phyloP scores from a whole-genome alignment of 2,888 invertebrate genomes.

The Drymonia ruficornis region DNA sequence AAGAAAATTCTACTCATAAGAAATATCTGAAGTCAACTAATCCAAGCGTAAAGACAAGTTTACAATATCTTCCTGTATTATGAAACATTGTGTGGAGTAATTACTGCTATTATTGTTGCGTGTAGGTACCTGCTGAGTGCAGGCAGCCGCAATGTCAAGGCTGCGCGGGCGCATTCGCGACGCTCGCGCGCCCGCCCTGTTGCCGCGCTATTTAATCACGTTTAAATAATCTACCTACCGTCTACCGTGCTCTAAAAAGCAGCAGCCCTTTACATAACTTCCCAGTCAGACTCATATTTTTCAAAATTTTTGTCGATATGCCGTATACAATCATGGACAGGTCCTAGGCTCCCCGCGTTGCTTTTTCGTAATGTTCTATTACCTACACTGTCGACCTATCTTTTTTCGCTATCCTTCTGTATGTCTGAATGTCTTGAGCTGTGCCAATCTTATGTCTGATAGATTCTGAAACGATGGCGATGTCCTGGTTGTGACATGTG shows the following conservation, averaged over 20 bases:
- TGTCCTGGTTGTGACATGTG: not conserved
- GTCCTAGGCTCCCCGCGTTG: no score
- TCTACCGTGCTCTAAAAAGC: not conserved
- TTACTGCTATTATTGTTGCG: no score
- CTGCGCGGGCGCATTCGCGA: slow-evolving; percentile 21
- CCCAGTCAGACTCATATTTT: no score
- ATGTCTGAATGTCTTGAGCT: not conserved
- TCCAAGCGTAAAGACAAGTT: no score
- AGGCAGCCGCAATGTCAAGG: slow-evolving; percentile 42
- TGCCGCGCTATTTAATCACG: not conserved
- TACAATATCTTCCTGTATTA: no score
- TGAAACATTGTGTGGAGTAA: no score
- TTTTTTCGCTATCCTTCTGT: no score
- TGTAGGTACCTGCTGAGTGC: no score
- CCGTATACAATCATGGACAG: not conserved
- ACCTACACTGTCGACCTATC: no score
- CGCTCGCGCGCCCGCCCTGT: slow-evolving; percentile 7
- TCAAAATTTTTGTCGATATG: not conserved
- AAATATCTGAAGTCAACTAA: no score
- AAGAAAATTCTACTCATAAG: no score
- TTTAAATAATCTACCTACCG: not conserved
- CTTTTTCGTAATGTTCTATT: no score
- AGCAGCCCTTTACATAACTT: not conserved
- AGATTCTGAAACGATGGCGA: not conserved
- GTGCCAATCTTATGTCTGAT: not conserved